Percentiles rank a stretch among this genome's conserved stretches.
Evolutionary conservation across 2,797 vertebrate genomes (phyloP).

Genomic region (Danio jaintianensis): DNA sequence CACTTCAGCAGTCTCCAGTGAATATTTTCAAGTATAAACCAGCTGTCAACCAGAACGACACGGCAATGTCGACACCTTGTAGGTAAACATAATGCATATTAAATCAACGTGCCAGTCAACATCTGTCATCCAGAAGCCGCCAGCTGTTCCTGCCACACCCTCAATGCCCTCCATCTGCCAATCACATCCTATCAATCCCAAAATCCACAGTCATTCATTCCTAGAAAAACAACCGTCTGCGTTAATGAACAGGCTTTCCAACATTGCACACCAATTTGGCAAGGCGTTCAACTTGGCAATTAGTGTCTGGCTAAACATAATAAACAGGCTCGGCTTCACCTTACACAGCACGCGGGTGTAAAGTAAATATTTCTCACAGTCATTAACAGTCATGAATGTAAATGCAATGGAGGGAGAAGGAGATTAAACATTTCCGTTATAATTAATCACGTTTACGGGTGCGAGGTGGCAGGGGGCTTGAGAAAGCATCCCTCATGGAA

Average conservation of each 20-base stretch:
- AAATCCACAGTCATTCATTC: background rate
- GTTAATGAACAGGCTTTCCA: slow-evolving; percentile 54
- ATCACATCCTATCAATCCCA: slow-evolving; percentile 36
- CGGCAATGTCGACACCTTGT: slow-evolving; percentile 43
- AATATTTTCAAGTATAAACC: slow-evolving; percentile 35
- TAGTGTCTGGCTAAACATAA: slow-evolving; percentile 57
- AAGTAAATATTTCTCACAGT: slow-evolving; percentile 68
- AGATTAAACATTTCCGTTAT: slow-evolving; percentile 70
- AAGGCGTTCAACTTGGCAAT: slow-evolving; percentile 47
- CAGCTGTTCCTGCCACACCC: slow-evolving; percentile 53
- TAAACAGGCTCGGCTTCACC: slow-evolving; percentile 50
- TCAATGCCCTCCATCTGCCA: slow-evolving; percentile 47
- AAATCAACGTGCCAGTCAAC: slow-evolving; percentile 41
- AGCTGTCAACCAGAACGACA: slow-evolving; percentile 44
- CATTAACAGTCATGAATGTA: slow-evolving; percentile 69
- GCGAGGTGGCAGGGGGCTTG: slow-evolving; percentile 66
- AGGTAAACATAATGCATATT: slow-evolving; percentile 39
- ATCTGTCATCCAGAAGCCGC: slow-evolving; percentile 44
- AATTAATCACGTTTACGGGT: slow-evolving; percentile 71
- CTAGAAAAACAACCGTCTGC: slow-evolving; percentile 34
- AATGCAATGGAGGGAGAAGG: slow-evolving; percentile 63
- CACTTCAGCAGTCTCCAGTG: background rate
- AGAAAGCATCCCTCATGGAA: slow-evolving; percentile 68
- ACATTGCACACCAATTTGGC: slow-evolving; percentile 48
- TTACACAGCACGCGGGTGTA: slow-evolving; percentile 50